Percentiles rank a stretch among this genome's conserved stretches.
These are phyloP conservation scores for Podocnemis expansa DNA, from an alignment of 2,113 vertebrate genomes.

Conservation along the genomic window DNA sequence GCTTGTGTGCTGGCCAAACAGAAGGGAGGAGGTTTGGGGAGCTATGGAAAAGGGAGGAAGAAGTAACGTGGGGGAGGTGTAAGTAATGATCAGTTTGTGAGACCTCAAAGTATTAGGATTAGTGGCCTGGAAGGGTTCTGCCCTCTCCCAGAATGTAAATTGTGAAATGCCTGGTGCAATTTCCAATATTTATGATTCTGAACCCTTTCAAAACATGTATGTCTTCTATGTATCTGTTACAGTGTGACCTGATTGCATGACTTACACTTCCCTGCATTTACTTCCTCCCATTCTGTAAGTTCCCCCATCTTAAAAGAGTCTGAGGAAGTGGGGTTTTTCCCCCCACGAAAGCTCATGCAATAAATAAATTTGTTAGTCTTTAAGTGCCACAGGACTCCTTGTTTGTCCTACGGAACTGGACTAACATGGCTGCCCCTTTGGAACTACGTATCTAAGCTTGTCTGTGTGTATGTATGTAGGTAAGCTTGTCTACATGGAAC, in stretches of 20 bases:
- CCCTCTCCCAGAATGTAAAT: not conserved
- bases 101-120: not conserved
- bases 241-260: no score
- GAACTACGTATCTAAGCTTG: not conserved
- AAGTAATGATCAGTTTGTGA: not conserved
- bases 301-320: no score
- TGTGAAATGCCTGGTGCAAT: not conserved
- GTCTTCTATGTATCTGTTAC: not conserved
- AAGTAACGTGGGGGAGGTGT: not conserved
- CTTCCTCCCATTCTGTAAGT: no score
- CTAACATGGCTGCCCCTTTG: no score
- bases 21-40: not conserved
- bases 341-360: no score
- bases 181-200: not conserved
- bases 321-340: no score
- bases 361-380: no score
- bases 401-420: no score
- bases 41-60: not conserved
- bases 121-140: not conserved
- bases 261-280: no score
- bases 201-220: not conserved
- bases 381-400: no score
- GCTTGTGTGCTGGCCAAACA: not conserved
- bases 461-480: not conserved
- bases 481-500: no score